phyloP scores from a whole-genome alignment of 1,140 invertebrate species.

The Mycetomoellerius zeteki region DNA sequence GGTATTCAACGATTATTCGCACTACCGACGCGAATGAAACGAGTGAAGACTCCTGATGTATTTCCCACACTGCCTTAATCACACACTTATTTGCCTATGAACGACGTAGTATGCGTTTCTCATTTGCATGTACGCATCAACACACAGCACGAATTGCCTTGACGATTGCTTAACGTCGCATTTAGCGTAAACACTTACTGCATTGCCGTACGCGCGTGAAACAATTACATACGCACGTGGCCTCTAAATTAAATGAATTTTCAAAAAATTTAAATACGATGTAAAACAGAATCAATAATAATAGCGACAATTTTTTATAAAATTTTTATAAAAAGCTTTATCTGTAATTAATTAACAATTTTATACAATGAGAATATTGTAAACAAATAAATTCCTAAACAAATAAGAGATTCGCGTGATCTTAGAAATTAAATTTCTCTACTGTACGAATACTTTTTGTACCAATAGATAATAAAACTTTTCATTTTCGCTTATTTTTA shows the following conservation, averaged over 20 bases:
- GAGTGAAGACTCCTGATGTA: slow-evolving; percentile 3
- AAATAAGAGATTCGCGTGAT: too few relatives aligned
- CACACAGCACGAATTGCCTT: slow-evolving; percentile 66
- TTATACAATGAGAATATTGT: too few relatives aligned
- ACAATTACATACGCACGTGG: neutral
- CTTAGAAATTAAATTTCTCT: too few relatives aligned
- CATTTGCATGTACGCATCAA: slow-evolving; percentile 64
- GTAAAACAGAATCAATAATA: too few relatives aligned
- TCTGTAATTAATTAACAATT: too few relatives aligned
- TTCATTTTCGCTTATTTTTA: too few relatives aligned
- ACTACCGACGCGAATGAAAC: neutral
- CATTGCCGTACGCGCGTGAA: slow-evolving; percentile 4
- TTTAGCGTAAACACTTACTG: slow-evolving; percentile 63
- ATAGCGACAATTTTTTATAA: too few relatives aligned
- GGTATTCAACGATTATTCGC: neutral
- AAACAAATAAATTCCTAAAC: too few relatives aligned
- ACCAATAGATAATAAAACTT: too few relatives aligned
- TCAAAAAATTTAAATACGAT: neutral
- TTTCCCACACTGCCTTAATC: slow-evolving; percentile 68
- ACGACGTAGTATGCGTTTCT: slow-evolving; percentile 45
- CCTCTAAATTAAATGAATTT: neutral
- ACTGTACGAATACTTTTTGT: too few relatives aligned
- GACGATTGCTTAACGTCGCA: slow-evolving; percentile 71
- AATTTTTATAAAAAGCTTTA: too few relatives aligned
- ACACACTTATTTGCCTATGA: slow-evolving; percentile 68